A percentile compares a stretch with the other conserved stretches of the same genome.
Evolutionary conservation across 2,888 invertebrate genomes (phyloP).

Genomic region (Thera obeliscata): DNA sequence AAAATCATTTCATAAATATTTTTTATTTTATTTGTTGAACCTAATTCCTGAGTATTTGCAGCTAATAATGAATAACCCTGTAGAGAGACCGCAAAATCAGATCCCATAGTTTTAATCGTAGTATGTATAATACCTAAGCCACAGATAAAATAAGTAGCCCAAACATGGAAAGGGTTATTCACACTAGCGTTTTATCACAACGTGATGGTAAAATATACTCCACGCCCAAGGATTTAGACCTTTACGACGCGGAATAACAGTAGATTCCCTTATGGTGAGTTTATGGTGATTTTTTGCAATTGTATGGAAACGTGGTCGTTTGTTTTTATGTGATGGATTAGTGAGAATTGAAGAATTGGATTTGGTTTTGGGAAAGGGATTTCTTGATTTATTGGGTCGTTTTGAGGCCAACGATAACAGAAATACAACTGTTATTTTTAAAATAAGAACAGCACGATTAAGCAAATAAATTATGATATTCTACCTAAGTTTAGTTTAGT

Average conservation of each 20-base stretch:
- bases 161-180: conserved; percentile 57
- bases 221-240: conserved; percentile 56
- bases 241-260: conserved; percentile 20
- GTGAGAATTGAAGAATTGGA: conserved; percentile 34
- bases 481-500: too few species aligned
- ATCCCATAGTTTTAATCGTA: too few species aligned
- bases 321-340: conserved; percentile 68
- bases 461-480: neutral
- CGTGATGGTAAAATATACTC: conserved; percentile 63
- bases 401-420: conserved; percentile 13
- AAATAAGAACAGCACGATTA: neutral
- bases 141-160: neutral
- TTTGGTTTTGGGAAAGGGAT: conserved; percentile 35
- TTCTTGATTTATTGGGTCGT: conserved; percentile 25
- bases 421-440: conserved; percentile 8
- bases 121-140: too few species aligned
- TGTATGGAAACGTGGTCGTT: conserved; percentile 51
- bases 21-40: too few species aligned
- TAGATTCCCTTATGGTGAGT: conserved; percentile 49
- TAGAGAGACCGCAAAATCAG: too few species aligned
- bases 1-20: too few species aligned
- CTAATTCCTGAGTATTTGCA: too few species aligned
- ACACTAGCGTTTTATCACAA: conserved; percentile 53
- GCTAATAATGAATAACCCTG: too few species aligned
- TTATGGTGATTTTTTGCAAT: conserved; percentile 57